These are phyloP conservation scores for Chrysolina americana DNA, from an alignment of 2,888 invertebrate genomes.

Conservation along the genomic window DNA sequence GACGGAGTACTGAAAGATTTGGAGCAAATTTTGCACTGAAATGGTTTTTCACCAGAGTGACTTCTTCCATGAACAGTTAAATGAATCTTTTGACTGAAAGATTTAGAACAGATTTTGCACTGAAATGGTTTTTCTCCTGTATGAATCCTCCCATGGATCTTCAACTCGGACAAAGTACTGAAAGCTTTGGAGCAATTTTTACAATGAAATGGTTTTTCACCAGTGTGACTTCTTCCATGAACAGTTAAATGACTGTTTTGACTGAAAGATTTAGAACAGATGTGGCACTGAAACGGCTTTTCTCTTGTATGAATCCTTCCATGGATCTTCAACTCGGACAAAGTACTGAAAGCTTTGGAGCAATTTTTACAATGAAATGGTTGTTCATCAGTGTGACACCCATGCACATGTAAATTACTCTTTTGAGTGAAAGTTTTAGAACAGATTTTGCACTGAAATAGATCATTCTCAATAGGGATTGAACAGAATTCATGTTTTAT, in stretches of 20 bases:
- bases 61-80: not conserved
- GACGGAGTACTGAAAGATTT: too few relatives aligned
- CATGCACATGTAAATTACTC: too few relatives aligned
- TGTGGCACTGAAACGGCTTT: not conserved
- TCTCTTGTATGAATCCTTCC: too few relatives aligned
- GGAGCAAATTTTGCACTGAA: too few relatives aligned
- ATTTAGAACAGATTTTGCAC: not conserved
- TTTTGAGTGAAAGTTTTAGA: not conserved
- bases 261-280: not conserved
- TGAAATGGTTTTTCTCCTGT: not conserved
- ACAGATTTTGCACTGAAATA: not conserved
- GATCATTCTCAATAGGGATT: not conserved
- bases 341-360: too few relatives aligned
- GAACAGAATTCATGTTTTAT: not conserved
- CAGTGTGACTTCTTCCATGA: not conserved
- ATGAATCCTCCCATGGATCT: not conserved
- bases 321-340: too few relatives aligned
- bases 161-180: not conserved
- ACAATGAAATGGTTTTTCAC: not conserved
- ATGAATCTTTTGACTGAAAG: not conserved
- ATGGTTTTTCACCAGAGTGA: not conserved
- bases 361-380: too few relatives aligned
- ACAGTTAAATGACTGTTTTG: too few relatives aligned
- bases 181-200: not conserved
- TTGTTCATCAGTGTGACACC: too few relatives aligned